Conservation (phyloP, 1,140 invertebrate genomes). For the Apis dorsata region DNA sequence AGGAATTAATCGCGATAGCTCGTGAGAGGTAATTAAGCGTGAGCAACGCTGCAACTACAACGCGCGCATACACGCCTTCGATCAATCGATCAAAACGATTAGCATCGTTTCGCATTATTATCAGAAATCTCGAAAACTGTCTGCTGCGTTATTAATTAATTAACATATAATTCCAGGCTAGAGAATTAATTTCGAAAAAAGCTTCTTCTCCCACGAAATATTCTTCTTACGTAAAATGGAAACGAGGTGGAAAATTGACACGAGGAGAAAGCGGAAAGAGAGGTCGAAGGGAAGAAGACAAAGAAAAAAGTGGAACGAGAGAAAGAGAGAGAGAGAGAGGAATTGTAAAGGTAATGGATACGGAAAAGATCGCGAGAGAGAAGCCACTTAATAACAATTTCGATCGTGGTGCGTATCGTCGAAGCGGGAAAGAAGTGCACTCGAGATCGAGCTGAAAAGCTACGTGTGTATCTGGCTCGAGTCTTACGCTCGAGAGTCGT, state of each 20-base stretch:
- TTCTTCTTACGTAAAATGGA: no score
- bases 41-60: not conserved
- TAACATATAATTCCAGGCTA: no score
- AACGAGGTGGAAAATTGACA: not conserved
- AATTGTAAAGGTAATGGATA: not conserved
- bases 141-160: no score
- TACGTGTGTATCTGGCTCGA: constrained; percentile 18
- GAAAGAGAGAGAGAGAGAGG: no score
- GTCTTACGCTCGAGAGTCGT: constrained; percentile 25
- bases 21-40: not conserved
- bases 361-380: not conserved
- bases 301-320: no score
- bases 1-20: not conserved
- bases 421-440: constrained; percentile 17
- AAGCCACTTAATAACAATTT: constrained; percentile 29
- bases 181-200: no score
- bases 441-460: constrained; percentile 38
- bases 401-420: constrained; percentile 12
- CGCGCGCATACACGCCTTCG: no score
- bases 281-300: not conserved
- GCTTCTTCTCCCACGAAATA: no score
- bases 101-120: no score
- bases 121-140: no score
- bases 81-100: no score
- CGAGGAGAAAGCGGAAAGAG: no score